Evolutionary conservation across 2,113 vertebrate genomes (phyloP).

Genomic region (Hyperopisus bebe): DNA sequence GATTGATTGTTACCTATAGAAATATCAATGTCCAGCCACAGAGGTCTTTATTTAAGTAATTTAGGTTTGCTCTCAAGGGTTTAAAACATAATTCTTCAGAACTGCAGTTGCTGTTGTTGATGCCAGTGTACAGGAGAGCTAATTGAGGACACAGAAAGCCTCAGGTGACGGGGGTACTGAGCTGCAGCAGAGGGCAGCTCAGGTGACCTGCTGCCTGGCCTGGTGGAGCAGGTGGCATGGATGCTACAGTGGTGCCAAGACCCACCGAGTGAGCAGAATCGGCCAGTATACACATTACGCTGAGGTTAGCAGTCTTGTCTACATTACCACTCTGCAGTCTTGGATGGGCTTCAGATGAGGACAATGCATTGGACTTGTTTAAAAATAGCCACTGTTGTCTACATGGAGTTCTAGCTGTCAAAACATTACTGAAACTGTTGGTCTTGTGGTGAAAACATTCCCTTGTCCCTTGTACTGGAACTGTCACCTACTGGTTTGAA

Average conservation of each 20-base stretch:
- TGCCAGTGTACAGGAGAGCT: not conserved
- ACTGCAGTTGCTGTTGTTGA: not conserved
- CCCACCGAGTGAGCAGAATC: not conserved
- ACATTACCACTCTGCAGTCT: not conserved
- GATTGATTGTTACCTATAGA: not conserved
- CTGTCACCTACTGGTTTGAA: not conserved
- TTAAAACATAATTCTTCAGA: not conserved
- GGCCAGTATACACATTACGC: not conserved
- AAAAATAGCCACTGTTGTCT: not conserved
- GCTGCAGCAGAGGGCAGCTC: not conserved
- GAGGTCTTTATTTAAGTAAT: not conserved
- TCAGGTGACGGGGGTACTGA: not conserved
- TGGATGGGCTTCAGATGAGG: not conserved
- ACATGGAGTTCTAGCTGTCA: not conserved
- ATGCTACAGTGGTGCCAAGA: not conserved
- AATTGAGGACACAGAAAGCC: not conserved
- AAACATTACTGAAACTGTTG: not conserved
- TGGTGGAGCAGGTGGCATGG: not conserved
- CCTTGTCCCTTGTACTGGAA: not conserved
- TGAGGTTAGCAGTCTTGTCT: not conserved
- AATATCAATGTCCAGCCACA: not conserved
- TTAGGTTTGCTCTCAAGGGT: not conserved
- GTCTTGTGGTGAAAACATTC: not conserved
- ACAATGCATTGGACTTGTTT: not conserved
- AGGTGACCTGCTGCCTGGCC: not conserved